Evolutionary conservation across 2,888 invertebrate species (phyloP), one percentile per base, ranked within the genome.

Genomic region (Drosophila nigritarsus): DNA sequence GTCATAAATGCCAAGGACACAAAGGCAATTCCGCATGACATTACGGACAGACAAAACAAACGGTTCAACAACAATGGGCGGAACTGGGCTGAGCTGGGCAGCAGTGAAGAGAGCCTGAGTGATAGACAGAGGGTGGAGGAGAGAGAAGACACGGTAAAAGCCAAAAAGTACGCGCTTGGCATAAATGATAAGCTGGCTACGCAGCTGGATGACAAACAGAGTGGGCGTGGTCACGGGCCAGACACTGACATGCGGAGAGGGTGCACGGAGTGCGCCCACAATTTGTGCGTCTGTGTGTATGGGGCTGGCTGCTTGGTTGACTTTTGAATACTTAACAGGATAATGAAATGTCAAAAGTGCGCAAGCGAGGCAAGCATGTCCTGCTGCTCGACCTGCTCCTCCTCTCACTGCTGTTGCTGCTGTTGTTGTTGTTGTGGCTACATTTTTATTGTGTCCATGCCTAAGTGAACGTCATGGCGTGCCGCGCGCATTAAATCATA

Each of bases 241-340:
- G 86, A 85, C 80, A 78, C 60, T 65, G 8, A 48, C 42, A 45
- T 49, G 50, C 32, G n/a, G 58, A n/a, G 56, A 27, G 45, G 51
- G 63, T 49, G 42, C 58, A 50, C 36, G 24, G 18, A 55, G 40
- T 66, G 69, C 73, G 42, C 62, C 48, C 61, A 53, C 78, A 75
- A 78, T 77, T 72, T 78, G 77, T 77, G 79, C 61, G 73, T 72
- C 54, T 71, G 75, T 80, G 73, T 62, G 60, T 74, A 56, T 69
- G 69, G 68, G 63, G 53, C 67, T 73, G 70, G 66, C 65, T 76
- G 87, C 83, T 82, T 83, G 87, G 77, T 88, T 87, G 89, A 89
- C 87, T 86, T 90, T 89, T 89, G 90, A 89, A 90, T 90, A 88
- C 89, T 85, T 90, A 90, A 90, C 91, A 90, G 90, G 90, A 89